phyloP scores from a whole-genome alignment of 30 jellyfish, hydroid and myxozoan genomes.

The Aurelia aurita complex sp. Pacific region DNA sequence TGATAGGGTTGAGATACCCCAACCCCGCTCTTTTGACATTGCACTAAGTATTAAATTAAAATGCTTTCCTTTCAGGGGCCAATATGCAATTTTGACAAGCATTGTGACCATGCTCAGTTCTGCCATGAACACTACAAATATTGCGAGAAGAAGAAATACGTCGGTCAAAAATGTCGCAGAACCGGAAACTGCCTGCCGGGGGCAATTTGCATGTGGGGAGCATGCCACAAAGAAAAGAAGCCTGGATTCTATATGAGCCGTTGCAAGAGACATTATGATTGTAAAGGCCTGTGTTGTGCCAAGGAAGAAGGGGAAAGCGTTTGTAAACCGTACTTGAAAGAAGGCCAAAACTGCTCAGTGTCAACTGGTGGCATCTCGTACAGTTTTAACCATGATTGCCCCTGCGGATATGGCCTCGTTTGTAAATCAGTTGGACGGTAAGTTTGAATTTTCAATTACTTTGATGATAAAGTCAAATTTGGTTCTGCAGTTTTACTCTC shows the following conservation, averaged over 20 bases:
- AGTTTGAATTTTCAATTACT: not conserved
- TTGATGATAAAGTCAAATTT: too few species aligned
- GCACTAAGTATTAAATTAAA: too few species aligned
- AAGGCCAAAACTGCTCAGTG: slow-evolving; percentile 80
- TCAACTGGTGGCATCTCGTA: slow-evolving; percentile 61
- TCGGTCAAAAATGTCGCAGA: slow-evolving; percentile 83
- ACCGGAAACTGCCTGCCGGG: slow-evolving; percentile 88
- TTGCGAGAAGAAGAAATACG: slow-evolving; percentile 72
- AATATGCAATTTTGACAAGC: slow-evolving; percentile 70
- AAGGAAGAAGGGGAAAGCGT: slow-evolving; percentile 76
- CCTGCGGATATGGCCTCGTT: slow-evolving; percentile 89
- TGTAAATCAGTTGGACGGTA: slow-evolving; percentile 63
- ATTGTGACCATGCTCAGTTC: slow-evolving; percentile 68
- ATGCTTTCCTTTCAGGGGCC: slow-evolving; percentile 29
- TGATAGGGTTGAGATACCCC: too few species aligned
- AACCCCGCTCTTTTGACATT: too few species aligned
- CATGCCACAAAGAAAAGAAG: slow-evolving; percentile 48
- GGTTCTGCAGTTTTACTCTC: too few species aligned
- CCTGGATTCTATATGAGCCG: slow-evolving; percentile 53
- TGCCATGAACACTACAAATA: slow-evolving; percentile 82
- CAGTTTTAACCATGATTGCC: slow-evolving; percentile 63
- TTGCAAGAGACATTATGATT: slow-evolving; percentile 84
- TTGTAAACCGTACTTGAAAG: slow-evolving; percentile 79
- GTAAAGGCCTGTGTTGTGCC: slow-evolving; percentile 93
- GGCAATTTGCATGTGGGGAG: slow-evolving; percentile 85